Conservation (phyloP, 2,797 vertebrate genomes). For the Gambelia wislizenii region DNA sequence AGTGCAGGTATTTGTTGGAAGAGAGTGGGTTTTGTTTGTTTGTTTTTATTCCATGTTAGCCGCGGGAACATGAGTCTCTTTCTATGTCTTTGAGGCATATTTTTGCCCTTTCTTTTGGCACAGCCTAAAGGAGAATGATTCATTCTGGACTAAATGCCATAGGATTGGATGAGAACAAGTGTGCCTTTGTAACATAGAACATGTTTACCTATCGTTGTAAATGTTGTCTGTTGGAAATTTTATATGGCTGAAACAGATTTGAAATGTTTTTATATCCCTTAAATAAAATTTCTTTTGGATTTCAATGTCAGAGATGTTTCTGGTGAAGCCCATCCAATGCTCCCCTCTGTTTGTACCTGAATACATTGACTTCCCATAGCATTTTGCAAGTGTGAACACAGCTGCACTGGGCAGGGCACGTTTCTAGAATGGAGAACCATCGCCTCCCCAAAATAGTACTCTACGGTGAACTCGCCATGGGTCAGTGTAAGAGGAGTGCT, state of each 20-base stretch:
- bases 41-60: background rate
- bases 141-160: background rate
- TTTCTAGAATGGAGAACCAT: too few relatives aligned
- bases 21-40: too few relatives aligned
- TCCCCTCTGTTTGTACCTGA: background rate
- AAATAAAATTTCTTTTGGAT: slow-evolving; percentile 27
- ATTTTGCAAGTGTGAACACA: background rate
- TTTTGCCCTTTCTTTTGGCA: background rate
- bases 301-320: background rate
- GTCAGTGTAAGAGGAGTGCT: too few relatives aligned
- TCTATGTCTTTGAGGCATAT: background rate
- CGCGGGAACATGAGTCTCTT: background rate
- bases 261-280: background rate
- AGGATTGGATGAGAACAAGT: background rate
- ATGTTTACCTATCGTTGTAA: background rate
- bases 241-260: background rate
- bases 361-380: background rate
- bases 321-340: background rate
- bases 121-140: background rate
- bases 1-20: background rate
- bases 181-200: background rate
- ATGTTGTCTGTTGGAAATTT: background rate
- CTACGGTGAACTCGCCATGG: too few relatives aligned
- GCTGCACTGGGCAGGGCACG: too few relatives aligned
- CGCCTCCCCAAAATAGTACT: too few relatives aligned